Base-by-base conservation (phyloP, 2,113 vertebrate genomes). In the Gopherus flavomarginatus region DNA sequence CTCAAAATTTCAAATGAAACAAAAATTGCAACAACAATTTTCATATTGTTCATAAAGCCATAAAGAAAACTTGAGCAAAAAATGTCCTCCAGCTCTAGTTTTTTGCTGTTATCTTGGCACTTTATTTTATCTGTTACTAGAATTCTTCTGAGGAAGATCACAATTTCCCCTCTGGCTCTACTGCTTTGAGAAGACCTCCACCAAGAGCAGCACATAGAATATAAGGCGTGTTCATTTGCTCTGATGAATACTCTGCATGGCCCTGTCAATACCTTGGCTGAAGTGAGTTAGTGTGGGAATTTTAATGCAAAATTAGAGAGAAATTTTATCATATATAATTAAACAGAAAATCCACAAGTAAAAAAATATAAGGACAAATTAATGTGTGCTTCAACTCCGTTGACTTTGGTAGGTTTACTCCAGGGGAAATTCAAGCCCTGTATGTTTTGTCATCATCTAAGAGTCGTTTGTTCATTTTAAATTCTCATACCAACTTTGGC, bases 181-280 rank as follows among this genome's bases (percentile, higher is more conserved):
- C 35, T 56, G 10, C 93, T 94, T 38, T 81, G 82, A 90, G 35
- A 92, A 75, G 89, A 44, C 4, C 88, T 94, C 24, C 19, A 86
- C 90, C 6, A 21, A 93, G 91, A 95, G 85, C 7, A 86, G 50
- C 83, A 21, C 3, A 42, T 92, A 77, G 42, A 89, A 86, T 95
- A 77, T 14, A 2, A 88, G 81, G 91, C 88, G 38, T 3, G 44
- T 35, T 16, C 50, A n/a, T 35, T 93, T 93, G 62, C 11, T 90
- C 62, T 90, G 44, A 53, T 52, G 86, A 1, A 47, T 92, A 26
- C 59, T 53, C 49, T 88, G 29, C 80, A 87, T 77, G 50, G 78
- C 78, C n/a, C 4, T 24, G 12, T 78, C 16, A 29, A 22, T 65
- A 75, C 42, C 50, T 44, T 8, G 92, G 6, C 35, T 88, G 54